These are phyloP conservation scores for Myotis daubentonii DNA, from an alignment of 2,797 vertebrate species.

Conservation along the genomic window DNA sequence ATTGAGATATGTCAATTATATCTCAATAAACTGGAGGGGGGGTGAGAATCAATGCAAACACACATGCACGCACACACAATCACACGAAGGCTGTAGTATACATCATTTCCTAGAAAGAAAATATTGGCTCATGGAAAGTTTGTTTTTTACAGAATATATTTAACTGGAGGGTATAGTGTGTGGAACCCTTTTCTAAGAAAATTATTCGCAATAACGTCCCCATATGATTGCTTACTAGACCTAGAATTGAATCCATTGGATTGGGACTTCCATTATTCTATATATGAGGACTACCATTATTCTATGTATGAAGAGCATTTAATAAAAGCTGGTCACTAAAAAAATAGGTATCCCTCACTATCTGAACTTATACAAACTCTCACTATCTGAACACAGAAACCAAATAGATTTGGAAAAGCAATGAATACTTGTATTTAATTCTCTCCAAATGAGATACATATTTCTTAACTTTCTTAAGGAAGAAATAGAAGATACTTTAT, in stretches of 20 bases:
- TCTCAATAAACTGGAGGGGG: background rate
- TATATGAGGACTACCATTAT: background rate
- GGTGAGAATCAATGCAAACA: background rate
- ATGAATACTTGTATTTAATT: conserved; percentile 2
- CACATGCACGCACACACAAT: background rate
- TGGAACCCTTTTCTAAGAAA: conserved; percentile 22
- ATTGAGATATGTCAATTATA: background rate
- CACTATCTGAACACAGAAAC: conserved; percentile 24
- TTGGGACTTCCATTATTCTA: background rate
- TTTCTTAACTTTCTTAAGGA: conserved; percentile 9
- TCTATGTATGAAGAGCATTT: background rate
- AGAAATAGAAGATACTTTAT: conserved; percentile 3
- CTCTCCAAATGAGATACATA: conserved; percentile 36
- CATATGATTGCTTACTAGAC: background rate
- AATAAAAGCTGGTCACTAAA: conserved; percentile 21
- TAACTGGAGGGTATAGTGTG: background rate
- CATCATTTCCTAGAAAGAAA: conserved; percentile 19
- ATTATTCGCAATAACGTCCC: background rate
- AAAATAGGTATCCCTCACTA: background rate
- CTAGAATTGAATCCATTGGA: background rate
- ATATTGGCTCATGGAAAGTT: background rate
- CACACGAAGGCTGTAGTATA: background rate
- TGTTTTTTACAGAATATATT: background rate
- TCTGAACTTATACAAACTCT: conserved; percentile 32
- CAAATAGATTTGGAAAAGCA: background rate